phyloP scores from a whole-genome alignment of 2,113 vertebrate species.

The Chaetops frenatus region DNA sequence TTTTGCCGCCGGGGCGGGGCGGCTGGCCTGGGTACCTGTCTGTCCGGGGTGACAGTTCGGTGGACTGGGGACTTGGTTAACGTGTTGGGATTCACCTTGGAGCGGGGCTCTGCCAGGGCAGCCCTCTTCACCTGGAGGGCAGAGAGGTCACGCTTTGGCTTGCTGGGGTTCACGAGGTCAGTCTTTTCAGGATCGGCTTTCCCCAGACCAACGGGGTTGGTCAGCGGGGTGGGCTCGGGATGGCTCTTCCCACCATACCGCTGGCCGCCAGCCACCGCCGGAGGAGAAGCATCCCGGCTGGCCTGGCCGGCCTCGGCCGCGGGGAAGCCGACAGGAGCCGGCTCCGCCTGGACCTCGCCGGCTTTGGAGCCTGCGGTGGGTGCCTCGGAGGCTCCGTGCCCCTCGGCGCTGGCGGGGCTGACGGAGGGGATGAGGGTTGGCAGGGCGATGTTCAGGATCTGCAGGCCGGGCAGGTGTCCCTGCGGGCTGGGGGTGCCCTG shows the following conservation, averaged over 20 bases:
- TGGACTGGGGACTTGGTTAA: neutral
- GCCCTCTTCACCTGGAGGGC: neutral
- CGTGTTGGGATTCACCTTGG: neutral
- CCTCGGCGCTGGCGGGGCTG: conserved; percentile 69
- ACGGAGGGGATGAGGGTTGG: conserved; percentile 86
- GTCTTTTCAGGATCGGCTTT: conserved; percentile 15
- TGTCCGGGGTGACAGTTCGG: conserved; percentile 22
- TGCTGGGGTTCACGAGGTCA: neutral
- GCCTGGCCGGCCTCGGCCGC: neutral
- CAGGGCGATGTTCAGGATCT: conserved; percentile 91
- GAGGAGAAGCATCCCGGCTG: conserved; percentile 25
- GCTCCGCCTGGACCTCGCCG: neutral
- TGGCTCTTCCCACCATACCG: neutral
- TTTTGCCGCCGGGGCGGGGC: conserved; percentile 68
- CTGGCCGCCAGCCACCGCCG: neutral
- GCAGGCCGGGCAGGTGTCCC: conserved; percentile 82
- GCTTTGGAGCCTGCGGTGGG: neutral
- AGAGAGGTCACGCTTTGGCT: conserved; percentile 17
- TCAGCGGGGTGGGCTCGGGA: neutral
- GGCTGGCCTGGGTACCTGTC: conserved; percentile 36
- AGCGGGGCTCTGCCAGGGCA: neutral
- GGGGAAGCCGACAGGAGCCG: neutral
- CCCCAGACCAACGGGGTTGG: neutral
- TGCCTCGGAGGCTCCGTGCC: conserved; percentile 60
- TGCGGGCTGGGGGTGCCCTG: conserved; percentile 75